phyloP scores from a whole-genome alignment of 2,888 invertebrate genomes.

The Lacanobia oleracea region DNA sequence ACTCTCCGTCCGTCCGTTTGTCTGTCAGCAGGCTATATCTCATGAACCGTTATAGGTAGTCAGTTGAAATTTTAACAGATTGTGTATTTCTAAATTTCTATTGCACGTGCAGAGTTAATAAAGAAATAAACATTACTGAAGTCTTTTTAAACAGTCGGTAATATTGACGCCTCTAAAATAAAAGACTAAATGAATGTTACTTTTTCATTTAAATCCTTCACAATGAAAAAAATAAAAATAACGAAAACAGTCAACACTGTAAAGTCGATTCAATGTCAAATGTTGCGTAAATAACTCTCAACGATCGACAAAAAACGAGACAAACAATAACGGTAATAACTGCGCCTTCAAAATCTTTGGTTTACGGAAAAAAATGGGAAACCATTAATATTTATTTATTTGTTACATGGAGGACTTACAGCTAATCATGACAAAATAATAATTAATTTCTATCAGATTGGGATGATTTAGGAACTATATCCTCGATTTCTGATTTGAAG shows the following conservation, averaged over 20 bases:
- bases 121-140: no score
- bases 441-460: no score
- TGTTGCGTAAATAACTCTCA: constrained; percentile 2
- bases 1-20: no score
- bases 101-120: no score
- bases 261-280: constrained; percentile 38
- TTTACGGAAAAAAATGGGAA: background rate
- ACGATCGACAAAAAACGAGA: constrained; percentile 10
- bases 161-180: background rate
- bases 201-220: constrained; percentile 19
- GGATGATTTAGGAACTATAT: background rate
- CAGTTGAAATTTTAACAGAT: no score
- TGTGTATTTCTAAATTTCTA: no score
- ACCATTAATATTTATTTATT: no score
- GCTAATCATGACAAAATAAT: no score
- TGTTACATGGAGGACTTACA: no score
- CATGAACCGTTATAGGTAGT: no score
- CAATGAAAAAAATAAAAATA: constrained; percentile 28
- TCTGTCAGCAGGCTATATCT: no score
- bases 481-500: background rate
- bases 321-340: constrained; percentile 15
- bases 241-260: constrained; percentile 3
- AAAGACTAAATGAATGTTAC: background rate
- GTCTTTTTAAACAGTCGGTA: no score
- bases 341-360: background rate